Evolutionary conservation across 2,888 invertebrate species (phyloP), one percentile per base, ranked within the genome.

Genomic region (Dioctria linearis): DNA sequence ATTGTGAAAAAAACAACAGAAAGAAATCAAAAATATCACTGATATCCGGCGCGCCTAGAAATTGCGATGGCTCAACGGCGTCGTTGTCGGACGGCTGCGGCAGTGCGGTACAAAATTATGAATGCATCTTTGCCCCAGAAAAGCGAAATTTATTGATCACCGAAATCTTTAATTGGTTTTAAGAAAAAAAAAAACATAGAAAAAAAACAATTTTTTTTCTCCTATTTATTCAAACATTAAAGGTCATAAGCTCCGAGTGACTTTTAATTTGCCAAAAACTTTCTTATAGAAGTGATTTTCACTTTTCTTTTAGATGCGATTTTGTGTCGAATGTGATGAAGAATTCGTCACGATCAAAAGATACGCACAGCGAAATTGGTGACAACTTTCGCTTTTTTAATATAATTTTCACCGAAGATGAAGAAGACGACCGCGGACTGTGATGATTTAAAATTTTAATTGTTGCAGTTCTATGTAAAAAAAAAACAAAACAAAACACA

Each of bases 191-290:
- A n/a, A n/a, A n/a, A n/a, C n/a, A n/a, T n/a, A n/a, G n/a, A n/a
- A n/a, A n/a, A n/a, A 25, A 25, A 25, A 25, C 25, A 25, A 25
- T 1, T 8, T n/a, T 11, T 54, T 54, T 6, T 11, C 54, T 11
- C 9, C 5, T 9, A 46, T 3, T n/a, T 54, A 54, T 54, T n/a
- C 4, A 54, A 54, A 54, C 11, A 54, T 11, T 54, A 11, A 54
- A 54, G 54, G 54, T 54, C 54, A 54, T 1, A 25, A 25, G 25
- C 54, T 54, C 1, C 11, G 11, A 54, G n/a, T 54, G 54, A 54
- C n/a, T 54, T 54, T 54, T 54, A 54, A 54, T 54, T 54, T 54
- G 54, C 54, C 11, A 54, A 54, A 25, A 54, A n/a, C 54, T 54
- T 54, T 54, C 54, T n/a, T 54, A n/a, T n/a, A 54, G 54, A 11